Percentiles rank a stretch among this genome's conserved stretches.
phyloP scores from a whole-genome alignment of 2,113 vertebrate species.

The Sigmodon hispidus region DNA sequence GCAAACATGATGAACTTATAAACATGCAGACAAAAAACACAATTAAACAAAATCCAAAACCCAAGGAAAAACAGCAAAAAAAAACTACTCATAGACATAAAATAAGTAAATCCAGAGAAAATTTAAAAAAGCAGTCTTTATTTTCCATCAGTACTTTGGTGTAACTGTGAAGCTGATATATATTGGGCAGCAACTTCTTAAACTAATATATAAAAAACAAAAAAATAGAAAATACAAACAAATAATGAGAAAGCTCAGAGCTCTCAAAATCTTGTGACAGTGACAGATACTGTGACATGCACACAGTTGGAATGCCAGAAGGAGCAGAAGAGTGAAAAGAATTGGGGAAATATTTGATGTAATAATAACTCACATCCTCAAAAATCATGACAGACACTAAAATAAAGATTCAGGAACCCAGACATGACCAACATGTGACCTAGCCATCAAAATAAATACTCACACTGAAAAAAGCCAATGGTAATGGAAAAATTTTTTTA shows the following conservation, averaged over 20 bases:
- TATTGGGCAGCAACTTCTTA: background rate
- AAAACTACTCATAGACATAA: background rate
- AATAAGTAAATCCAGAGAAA: background rate
- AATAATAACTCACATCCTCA: background rate
- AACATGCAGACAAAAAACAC: background rate
- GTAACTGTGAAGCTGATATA: background rate
- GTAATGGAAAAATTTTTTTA: background rate
- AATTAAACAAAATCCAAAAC: too few species aligned
- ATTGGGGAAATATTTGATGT: background rate
- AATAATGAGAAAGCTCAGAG: background rate
- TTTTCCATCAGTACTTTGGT: background rate
- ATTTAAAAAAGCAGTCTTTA: background rate
- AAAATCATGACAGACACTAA: background rate
- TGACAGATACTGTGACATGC: background rate
- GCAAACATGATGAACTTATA: background rate
- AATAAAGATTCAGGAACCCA: background rate
- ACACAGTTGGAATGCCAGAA: background rate
- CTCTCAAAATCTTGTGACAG: background rate
- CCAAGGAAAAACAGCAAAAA: too few species aligned
- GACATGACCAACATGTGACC: background rate
- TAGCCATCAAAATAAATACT: background rate
- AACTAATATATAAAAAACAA: background rate
- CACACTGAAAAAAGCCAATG: background rate
- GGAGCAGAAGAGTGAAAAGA: background rate
- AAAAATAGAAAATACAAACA: background rate